Evolutionary conservation across 2,888 invertebrate genomes (phyloP).

Genomic region (Dryococelus australis): DNA sequence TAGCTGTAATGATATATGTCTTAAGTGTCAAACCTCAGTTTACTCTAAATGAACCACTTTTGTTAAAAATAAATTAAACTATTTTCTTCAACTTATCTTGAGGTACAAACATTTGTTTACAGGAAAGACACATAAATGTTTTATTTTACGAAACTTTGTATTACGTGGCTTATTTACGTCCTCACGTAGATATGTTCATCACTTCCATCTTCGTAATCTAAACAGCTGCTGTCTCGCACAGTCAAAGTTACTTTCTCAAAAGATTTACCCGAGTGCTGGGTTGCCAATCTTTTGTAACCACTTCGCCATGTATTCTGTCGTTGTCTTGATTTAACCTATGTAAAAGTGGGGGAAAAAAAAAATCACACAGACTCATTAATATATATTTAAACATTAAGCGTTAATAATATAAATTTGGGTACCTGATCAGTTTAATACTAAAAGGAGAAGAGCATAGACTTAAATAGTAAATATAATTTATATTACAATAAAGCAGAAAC

Average conservation of each 20-base stretch:
- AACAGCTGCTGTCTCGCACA: slow-evolving; percentile 40
- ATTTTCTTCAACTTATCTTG: background rate
- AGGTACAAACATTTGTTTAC: slow-evolving; percentile 1
- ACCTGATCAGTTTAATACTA: too few relatives aligned
- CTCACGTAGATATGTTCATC: slow-evolving; percentile 47
- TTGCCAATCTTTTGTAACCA: slow-evolving; percentile 51
- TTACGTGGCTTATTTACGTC: slow-evolving; percentile 45
- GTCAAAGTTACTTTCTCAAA: slow-evolving; percentile 43
- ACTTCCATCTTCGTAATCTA: slow-evolving; percentile 46
- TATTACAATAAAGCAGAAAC: too few relatives aligned
- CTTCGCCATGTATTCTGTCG: slow-evolving; percentile 37
- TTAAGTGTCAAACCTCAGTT: too few relatives aligned
- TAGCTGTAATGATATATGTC: too few relatives aligned
- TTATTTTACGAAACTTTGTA: background rate
- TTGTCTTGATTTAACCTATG: slow-evolving; percentile 45
- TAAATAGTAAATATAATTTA: too few relatives aligned
- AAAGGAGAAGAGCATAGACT: too few relatives aligned
- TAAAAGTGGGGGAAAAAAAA: background rate
- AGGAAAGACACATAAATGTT: background rate
- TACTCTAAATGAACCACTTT: background rate
- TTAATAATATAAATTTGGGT: too few relatives aligned
- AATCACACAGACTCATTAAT: background rate
- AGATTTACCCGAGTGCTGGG: slow-evolving; percentile 43
- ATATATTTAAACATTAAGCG: too few relatives aligned
- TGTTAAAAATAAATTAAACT: background rate